Evolutionary conservation across 1,140 invertebrate genomes (phyloP).

Genomic region (Heliconius nattereri): DNA sequence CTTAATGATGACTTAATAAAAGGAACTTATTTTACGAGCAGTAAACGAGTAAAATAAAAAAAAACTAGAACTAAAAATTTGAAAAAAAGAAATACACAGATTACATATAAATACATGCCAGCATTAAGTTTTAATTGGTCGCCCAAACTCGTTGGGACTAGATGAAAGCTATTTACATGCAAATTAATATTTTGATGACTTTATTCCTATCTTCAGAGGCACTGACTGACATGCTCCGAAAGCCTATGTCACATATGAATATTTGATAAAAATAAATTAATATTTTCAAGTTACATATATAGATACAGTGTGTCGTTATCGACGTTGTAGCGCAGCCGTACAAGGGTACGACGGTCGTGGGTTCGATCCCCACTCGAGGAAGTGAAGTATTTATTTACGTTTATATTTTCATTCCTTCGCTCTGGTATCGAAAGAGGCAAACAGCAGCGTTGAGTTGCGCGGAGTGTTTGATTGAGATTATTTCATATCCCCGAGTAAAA

Average conservation of each 20-base stretch:
- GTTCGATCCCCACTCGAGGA: no score
- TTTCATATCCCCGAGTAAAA: background rate
- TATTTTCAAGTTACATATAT: slow-evolving; percentile 4
- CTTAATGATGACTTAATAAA: no score
- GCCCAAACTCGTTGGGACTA: slow-evolving; percentile 18
- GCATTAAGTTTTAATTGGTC: slow-evolving; percentile 30
- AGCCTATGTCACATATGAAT: slow-evolving; percentile 15
- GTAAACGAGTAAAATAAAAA: no score
- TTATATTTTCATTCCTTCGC: no score
- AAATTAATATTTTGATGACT: slow-evolving; percentile 33
- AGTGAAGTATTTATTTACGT: no score
- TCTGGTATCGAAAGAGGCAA: no score
- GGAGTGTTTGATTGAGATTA: no score
- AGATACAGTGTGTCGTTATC: no score
- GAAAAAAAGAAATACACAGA: background rate
- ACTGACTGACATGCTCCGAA: slow-evolving; percentile 8
- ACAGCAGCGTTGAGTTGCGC: no score
- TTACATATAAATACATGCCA: background rate
- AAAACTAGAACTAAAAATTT: background rate
- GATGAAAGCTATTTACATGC: slow-evolving; percentile 31
- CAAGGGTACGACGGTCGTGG: no score
- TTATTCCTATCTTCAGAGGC: slow-evolving; percentile 28
- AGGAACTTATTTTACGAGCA: no score
- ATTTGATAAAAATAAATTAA: slow-evolving; percentile 12
- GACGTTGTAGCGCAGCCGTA: no score